Base-by-base conservation (phyloP, 2,113 vertebrate species). In the Microcebus ravelobensis region DNA sequence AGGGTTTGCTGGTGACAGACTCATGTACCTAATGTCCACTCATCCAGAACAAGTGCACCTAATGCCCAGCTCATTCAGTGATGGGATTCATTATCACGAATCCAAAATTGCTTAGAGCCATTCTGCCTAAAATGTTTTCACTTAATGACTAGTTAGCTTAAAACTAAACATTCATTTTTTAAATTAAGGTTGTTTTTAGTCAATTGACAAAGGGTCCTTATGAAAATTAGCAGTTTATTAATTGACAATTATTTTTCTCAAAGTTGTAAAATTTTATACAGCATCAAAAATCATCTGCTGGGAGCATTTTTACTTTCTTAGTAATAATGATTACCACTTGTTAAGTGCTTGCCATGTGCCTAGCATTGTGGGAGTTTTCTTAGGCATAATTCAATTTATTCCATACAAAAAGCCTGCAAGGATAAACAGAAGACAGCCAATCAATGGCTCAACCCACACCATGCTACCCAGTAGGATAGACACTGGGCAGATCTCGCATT, bases 11-110 rank as follows among this genome's bases (percentile, higher is more conserved):
- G 57, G 39, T 29, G 3, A 29, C 21, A 39, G 25, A 14, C n/a
- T 2, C 0, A 14, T 5, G 1, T 9, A 14, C 39, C 68, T 5
- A 2, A 6, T 29, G 8, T 10, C 2, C 25, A 6, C 59, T 42
- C 25, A 55, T 2, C 87, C 34, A 29, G 80, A 61, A 7, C 21
- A 18, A 39, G 34, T 20, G n/a, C 9, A 5, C 18, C 74, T 3
- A 7, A 0, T 2, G 42, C 68, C 61, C 11, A 4, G 14, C 18
- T 34, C 42, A 1, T 25, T 6, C 18, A 23, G 3, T 13, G 29
- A 82, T 45, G 11, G 29, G 10, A 8, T 18, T 36, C 6, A 25
- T 34, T 63, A 1, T 1, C 3, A 29, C 80, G 73, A 55, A 18
- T 61, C 11, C 71, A 29, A 45, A 74, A 74, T 82, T 70, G 52